Evolutionary conservation across 2,888 invertebrate genomes (phyloP).

Genomic region (Drosophila rellima): DNA sequence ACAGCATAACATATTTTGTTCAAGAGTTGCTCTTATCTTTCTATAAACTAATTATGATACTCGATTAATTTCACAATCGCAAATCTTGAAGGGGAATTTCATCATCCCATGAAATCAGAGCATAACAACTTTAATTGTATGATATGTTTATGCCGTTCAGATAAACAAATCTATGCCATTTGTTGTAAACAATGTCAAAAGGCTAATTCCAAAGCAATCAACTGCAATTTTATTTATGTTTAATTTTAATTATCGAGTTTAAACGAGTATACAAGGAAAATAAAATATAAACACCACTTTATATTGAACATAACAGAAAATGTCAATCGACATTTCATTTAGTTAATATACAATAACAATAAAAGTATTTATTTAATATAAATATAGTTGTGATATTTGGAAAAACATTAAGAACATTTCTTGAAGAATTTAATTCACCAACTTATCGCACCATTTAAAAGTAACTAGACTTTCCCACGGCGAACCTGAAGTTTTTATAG

Average conservation of each 20-base stretch:
- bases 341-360: too few species aligned
- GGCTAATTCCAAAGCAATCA: background rate
- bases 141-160: constrained; percentile 12
- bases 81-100: constrained; percentile 31
- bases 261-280: background rate
- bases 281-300: background rate
- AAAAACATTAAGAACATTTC: background rate
- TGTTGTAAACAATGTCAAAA: constrained; percentile 7
- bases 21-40: constrained; percentile 37
- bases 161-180: constrained; percentile 3
- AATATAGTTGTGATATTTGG: background rate
- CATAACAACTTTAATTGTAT: constrained; percentile 13
- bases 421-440: background rate
- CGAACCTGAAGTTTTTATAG: constrained; percentile 48
- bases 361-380: background rate
- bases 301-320: background rate
- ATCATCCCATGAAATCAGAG: constrained; percentile 27
- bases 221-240: background rate
- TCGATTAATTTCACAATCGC: constrained; percentile 37
- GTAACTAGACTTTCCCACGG: constrained; percentile 52
- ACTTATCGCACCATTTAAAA: constrained; percentile 28
- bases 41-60: constrained; percentile 39
- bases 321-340: background rate
- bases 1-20: constrained; percentile 3
- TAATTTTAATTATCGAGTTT: background rate